Evolutionary conservation across 2,797 vertebrate species (phyloP).

Genomic region (Dromococcyx pavoninus): DNA sequence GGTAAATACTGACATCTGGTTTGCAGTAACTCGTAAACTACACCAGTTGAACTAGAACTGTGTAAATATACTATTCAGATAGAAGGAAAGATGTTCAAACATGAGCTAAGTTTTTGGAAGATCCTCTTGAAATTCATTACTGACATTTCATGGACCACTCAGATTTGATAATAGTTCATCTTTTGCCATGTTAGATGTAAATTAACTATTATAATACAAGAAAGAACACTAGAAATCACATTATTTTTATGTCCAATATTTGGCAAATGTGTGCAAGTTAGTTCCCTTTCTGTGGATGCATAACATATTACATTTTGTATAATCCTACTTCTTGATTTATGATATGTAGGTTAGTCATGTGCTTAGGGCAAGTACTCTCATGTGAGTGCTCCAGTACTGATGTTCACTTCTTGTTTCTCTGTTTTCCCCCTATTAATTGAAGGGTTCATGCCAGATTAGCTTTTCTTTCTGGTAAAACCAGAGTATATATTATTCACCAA

Average conservation of each 20-base stretch:
- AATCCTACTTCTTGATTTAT: fast-evolving
- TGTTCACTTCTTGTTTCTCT: background rate
- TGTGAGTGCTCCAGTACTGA: background rate
- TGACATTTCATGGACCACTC: background rate
- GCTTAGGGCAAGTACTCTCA: background rate
- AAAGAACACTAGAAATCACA: background rate
- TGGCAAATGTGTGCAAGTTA: background rate
- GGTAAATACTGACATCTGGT: background rate
- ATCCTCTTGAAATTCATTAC: background rate
- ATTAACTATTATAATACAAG: background rate
- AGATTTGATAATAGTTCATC: background rate
- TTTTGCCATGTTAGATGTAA: background rate
- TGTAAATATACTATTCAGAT: background rate
- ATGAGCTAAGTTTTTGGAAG: background rate
- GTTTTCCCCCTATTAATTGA: background rate
- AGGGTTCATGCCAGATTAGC: background rate
- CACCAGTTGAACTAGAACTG: background rate
- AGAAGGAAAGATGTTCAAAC: background rate
- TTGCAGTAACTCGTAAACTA: background rate
- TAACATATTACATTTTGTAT: background rate
- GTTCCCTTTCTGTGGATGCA: background rate
- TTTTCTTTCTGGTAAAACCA: background rate
- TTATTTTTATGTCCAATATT: background rate
- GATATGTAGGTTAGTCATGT: background rate
- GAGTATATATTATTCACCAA: background rate